Evolutionary conservation across 2,888 invertebrate species (phyloP).

Genomic region (Onchidella celtica): DNA sequence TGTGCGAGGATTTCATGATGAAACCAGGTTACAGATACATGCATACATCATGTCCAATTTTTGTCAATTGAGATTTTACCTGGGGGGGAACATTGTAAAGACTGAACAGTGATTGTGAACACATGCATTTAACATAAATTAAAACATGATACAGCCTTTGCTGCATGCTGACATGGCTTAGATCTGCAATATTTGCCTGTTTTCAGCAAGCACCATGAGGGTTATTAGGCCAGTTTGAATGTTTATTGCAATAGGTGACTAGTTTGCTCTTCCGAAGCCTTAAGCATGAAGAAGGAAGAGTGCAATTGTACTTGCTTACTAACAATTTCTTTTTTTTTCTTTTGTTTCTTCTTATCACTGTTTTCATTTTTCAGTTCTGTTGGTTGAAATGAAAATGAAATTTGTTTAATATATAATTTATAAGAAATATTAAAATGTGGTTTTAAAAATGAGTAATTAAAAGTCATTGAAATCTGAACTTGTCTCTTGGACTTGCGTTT

Average conservation of each 20-base stretch:
- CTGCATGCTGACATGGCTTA: too few species aligned
- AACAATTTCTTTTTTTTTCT: neutral
- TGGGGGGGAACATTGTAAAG: too few species aligned
- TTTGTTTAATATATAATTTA: slow-evolving; percentile 26
- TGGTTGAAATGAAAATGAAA: slow-evolving; percentile 3
- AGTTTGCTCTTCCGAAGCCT: neutral
- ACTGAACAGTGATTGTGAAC: too few species aligned
- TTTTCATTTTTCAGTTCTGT: neutral
- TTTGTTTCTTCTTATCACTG: neutral
- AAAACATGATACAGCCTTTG: too few species aligned
- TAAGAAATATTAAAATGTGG: slow-evolving; percentile 2
- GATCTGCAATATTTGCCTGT: too few species aligned
- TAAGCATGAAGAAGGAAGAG: neutral
- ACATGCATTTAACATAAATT: too few species aligned
- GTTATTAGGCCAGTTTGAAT: neutral
- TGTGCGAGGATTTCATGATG: too few species aligned
- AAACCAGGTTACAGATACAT: too few species aligned
- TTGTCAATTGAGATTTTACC: too few species aligned
- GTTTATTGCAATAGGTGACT: neutral
- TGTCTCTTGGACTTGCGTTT: neutral
- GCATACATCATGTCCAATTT: too few species aligned
- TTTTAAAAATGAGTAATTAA: slow-evolving; percentile 8
- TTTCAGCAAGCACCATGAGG: too few species aligned
- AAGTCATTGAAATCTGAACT: neutral
- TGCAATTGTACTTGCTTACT: neutral